Conservation (phyloP, 2,888 invertebrate genomes). For the Morpho achilles region DNA sequence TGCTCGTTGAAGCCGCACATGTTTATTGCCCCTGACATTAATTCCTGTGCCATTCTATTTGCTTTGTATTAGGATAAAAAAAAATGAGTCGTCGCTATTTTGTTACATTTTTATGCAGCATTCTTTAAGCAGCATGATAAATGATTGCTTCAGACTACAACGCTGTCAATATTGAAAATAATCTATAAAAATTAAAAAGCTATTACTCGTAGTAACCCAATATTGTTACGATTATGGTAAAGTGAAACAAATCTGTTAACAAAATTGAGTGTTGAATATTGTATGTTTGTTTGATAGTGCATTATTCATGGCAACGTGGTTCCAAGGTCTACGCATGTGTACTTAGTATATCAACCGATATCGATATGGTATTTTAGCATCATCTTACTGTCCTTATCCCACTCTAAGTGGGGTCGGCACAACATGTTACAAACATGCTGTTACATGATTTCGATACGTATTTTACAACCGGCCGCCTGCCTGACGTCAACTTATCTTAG, state of each 20-base stretch:
- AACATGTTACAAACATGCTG: too few relatives aligned
- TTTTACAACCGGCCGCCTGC: too few relatives aligned
- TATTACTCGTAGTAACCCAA: neutral
- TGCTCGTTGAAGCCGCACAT: too few relatives aligned
- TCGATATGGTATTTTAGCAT: too few relatives aligned
- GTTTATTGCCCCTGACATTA: too few relatives aligned
- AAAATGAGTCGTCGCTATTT: too few relatives aligned
- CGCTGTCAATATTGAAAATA: neutral
- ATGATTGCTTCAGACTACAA: neutral
- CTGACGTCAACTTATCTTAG: too few relatives aligned
- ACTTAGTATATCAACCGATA: neutral
- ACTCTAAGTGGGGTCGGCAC: too few relatives aligned
- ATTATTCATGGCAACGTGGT: constrained; percentile 23
- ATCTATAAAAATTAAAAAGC: neutral
- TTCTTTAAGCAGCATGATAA: neutral
- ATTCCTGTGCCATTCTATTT: too few relatives aligned
- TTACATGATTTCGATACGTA: too few relatives aligned
- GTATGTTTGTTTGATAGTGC: constrained; percentile 1
- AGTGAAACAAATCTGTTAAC: constrained; percentile 8
- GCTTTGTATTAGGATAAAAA: too few relatives aligned
- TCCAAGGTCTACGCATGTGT: constrained; percentile 17
- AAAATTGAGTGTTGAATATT: constrained; percentile 15
- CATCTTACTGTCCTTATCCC: too few relatives aligned
- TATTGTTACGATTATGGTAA: neutral
- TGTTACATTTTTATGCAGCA: neutral